A percentile compares a stretch with the other conserved stretches of the same genome.
phyloP scores from a whole-genome alignment of 2,888 invertebrate genomes.

The Gibbula magus region DNA sequence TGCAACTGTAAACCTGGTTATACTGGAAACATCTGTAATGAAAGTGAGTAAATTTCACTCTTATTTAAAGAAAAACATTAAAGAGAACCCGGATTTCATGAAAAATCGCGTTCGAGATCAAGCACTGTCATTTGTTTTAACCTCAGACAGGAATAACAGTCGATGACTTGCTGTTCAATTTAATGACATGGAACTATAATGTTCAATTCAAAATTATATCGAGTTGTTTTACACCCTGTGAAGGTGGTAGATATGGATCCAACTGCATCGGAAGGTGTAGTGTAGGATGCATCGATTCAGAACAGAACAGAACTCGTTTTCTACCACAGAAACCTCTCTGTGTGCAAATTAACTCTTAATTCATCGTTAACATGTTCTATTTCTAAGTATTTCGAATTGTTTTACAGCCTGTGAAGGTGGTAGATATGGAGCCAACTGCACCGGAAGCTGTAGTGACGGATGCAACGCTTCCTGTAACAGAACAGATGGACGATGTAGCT shows the following conservation, averaged over 20 bases:
- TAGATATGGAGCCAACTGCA: background rate
- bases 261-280: background rate
- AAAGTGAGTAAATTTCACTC: too few species aligned
- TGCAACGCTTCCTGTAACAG: background rate
- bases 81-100: background rate
- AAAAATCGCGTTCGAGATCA: too few species aligned
- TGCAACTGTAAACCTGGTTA: background rate
- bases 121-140: too few species aligned
- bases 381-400: too few species aligned
- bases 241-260: background rate
- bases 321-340: background rate
- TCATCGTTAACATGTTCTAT: too few species aligned
- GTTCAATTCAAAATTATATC: too few species aligned
- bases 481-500: too few species aligned
- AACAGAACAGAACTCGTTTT: background rate
- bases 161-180: background rate
- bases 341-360: too few species aligned
- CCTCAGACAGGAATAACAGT: background rate
- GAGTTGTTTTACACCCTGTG: background rate
- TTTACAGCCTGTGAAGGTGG: background rate
- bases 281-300: background rate
- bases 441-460: background rate
- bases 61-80: too few species aligned
- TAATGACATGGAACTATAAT: too few species aligned
- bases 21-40: background rate